Base-by-base conservation (phyloP, 2,888 invertebrate species). In the Schizaphis graminum region DNA sequence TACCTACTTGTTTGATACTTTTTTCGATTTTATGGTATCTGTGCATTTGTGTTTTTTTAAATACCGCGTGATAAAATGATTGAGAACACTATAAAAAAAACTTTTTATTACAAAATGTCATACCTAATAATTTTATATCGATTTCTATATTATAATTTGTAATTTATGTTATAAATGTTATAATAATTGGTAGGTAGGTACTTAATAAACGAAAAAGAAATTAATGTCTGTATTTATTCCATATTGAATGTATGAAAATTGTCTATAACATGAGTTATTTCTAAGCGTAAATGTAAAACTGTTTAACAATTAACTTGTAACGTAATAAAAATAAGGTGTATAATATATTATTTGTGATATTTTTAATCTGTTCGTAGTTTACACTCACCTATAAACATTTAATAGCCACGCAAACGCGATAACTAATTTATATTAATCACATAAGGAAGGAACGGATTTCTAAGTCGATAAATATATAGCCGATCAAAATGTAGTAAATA, bases 381-480 rank as follows among this genome's bases (percentile, higher is more conserved):
- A 89, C 28, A 89, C 21, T 11, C 11, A 1, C 47, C 57, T 86
- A 86, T 91, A 92, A 92, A 92, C 35, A 61, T 92, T 87, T 87
- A 61, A 92, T 92, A 92, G 47, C 61, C 35, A 16, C 47, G 26
- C 13, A 92, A 87, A n/a, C 47, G 44, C 47, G 47, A 67, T 67
- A 49, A 87, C 61, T 88, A 53, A 92, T 92, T 88, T 87, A 87
- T 92, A 87, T 92, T 87, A 87, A 87, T 67, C 67, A 44, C 53
- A 88, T 92, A 86, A 92, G 61, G 41, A 88, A 92, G 24, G 56
- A 86, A 86, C 35, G 35, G 91, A 86, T 92, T 92, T 92, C 88
- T 41, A 88, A 77, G 87, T 41, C 87, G 53, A 67, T 92, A 86
- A 41, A 47, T 41, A 88, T 53, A 16, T 41, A 41, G 11, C 53